Percentiles rank a stretch among this genome's conserved stretches.
phyloP scores from a whole-genome alignment of 2,797 vertebrate genomes.

The Artibeus lituratus region DNA sequence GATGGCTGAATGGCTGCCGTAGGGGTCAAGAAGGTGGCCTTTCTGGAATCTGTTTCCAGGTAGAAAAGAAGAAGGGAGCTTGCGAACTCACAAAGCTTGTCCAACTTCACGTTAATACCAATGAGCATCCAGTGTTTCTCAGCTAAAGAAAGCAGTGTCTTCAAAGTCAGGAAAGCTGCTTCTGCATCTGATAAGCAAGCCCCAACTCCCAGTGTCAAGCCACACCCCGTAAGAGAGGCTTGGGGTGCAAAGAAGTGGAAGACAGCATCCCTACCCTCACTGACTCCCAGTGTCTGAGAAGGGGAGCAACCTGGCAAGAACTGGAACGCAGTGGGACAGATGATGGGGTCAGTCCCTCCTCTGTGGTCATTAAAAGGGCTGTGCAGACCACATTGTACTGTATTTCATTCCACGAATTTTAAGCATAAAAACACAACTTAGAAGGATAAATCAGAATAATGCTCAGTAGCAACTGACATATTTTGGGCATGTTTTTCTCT shows the following conservation, averaged over 20 bases:
- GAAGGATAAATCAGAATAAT: neutral
- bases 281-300: neutral
- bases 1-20: neutral
- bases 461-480: neutral
- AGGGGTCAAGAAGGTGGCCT: neutral
- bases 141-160: neutral
- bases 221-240: neutral
- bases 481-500: neutral
- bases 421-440: neutral
- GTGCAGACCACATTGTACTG: accelerated
- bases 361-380: neutral
- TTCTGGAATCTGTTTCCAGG: neutral
- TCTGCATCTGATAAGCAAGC: neutral
- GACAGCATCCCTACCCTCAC: neutral
- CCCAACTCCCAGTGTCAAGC: neutral
- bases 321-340: neutral
- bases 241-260: neutral
- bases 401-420: neutral
- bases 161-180: neutral
- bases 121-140: neutral
- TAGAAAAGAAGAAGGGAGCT: neutral
- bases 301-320: neutral
- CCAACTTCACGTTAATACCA: neutral
- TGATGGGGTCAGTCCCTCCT: neutral
- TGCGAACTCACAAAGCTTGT: neutral